These are phyloP conservation scores for Mycteria americana DNA, from an alignment of 2,797 vertebrate species.

Conservation along the genomic window DNA sequence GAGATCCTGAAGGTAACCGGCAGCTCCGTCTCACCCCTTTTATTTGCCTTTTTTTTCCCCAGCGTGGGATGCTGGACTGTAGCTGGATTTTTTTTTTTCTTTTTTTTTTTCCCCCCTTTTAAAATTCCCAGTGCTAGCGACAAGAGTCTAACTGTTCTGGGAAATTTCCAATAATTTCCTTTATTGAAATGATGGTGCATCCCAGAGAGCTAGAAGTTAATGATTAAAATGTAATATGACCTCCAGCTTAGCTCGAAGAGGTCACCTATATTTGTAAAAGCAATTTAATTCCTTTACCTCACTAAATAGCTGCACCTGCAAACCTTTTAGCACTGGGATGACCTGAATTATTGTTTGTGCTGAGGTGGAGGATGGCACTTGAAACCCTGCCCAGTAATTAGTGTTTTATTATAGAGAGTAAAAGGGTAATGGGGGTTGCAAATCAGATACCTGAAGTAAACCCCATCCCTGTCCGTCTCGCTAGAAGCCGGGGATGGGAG, in stretches of 20 bases:
- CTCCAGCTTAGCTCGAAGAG: not conserved
- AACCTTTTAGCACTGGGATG: not conserved
- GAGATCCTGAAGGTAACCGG: slow-evolving; percentile 88
- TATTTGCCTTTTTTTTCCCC: rapidly evolving
- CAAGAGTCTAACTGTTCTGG: not conserved
- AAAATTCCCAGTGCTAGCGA: not conserved
- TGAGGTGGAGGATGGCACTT: not conserved
- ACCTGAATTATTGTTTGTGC: not conserved
- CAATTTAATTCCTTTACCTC: not conserved
- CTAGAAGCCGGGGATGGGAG: not conserved
- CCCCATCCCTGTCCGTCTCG: rapidly evolving
- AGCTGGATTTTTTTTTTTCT: rapidly evolving
- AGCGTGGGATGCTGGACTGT: not conserved
- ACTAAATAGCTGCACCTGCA: not conserved
- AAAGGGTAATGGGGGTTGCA: not conserved
- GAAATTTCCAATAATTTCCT: not conserved
- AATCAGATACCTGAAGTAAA: not conserved
- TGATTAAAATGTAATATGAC: not conserved
- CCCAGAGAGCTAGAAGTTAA: not conserved
- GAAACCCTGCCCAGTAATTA: not conserved
- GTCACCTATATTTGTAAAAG: not conserved
- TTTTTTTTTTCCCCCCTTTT: not conserved
- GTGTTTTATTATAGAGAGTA: not conserved
- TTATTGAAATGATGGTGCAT: not conserved
- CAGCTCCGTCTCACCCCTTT: not conserved